Evolutionary conservation across 2,113 vertebrate species (phyloP), one percentile per base, ranked within the genome.

Genomic region (Apeltes quadracus): DNA sequence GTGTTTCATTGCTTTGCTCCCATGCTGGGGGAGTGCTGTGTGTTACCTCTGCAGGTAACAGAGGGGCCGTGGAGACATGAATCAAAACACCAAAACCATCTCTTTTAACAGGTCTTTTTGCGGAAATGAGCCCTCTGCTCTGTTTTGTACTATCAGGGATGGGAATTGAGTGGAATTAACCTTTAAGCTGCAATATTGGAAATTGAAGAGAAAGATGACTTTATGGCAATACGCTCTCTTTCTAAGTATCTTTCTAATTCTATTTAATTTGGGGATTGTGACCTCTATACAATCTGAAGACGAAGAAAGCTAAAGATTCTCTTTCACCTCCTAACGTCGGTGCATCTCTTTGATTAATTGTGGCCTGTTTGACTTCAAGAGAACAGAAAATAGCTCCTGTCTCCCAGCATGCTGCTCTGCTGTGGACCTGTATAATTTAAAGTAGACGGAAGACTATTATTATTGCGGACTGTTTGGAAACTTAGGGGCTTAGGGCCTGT

Each of bases 321-420:
- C 18, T 25, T 55, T 54, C 46, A 20, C 29, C 48, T 32, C 36
- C 48, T 44, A 32, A 27, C 25, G 32, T 6, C 51, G 44, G 20
- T 15, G 11, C 15, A 23, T 51, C 36, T 72, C 48, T 53, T 53
- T 44, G 25, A 62, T 65, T 55, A 55, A 68, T 61, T 68, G 36
- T 44, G 15, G 46, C 27, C 64, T 61, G 22, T 59, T 75, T 36
- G 56, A 68, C 64, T 61, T 25, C 27, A 34, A 20, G 36, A 54
- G 34, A 75, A 25, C 20, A 61, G 34, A 53, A 75, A 53, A 61
- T 75, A 43, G 25, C 55, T 59, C 34, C 61, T 58, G 32, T 51
- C 34, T 48, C 43, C 23, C 51, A 54, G 51, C 51, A 27, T 27
- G 20, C 63, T 41, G 43, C 51, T 50, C 32, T 48, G 18, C 23